Evolutionary conservation across 1,140 invertebrate species (phyloP).

Genomic region (Tyrophagus putrescentiae): DNA sequence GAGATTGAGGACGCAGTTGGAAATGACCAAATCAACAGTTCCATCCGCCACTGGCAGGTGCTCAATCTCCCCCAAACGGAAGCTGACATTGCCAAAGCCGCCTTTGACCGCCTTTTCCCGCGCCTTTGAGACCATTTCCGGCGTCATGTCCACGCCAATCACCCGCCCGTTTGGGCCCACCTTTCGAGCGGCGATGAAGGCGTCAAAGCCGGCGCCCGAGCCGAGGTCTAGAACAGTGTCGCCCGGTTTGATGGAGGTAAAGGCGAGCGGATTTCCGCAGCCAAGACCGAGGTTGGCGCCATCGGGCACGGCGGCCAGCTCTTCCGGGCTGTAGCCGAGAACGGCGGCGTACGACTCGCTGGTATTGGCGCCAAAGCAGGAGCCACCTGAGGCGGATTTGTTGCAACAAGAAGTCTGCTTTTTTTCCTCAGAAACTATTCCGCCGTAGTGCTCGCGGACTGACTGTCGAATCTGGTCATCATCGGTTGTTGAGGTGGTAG

Average conservation of each 20-base stretch:
- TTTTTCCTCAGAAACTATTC: background rate
- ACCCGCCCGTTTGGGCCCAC: conserved; percentile 8
- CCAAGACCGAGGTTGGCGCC: conserved; percentile 4
- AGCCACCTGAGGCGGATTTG: background rate
- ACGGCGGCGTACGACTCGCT: background rate
- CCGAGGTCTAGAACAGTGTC: background rate
- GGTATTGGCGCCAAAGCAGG: conserved; percentile 1
- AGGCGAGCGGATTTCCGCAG: background rate
- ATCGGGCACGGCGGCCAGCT: background rate
- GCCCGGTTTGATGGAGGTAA: background rate
- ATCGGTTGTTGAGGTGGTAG: no score
- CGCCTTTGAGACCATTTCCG: conserved; percentile 1
- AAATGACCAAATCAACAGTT: conserved; percentile 4
- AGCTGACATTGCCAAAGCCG: background rate
- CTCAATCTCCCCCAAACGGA: conserved; percentile 6
- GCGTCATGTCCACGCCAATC: conserved; percentile 15
- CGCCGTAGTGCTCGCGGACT: conserved; percentile 6
- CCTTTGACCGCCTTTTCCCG: background rate
- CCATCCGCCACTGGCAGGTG: background rate
- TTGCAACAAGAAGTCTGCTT: background rate
- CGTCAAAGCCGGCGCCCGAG: background rate
- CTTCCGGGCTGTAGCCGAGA: background rate
- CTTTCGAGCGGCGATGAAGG: background rate
- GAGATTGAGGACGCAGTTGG: conserved; percentile 5
- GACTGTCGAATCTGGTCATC: background rate